Base-by-base conservation (phyloP, 2,113 vertebrate species). In the Corythornis cristatus region DNA sequence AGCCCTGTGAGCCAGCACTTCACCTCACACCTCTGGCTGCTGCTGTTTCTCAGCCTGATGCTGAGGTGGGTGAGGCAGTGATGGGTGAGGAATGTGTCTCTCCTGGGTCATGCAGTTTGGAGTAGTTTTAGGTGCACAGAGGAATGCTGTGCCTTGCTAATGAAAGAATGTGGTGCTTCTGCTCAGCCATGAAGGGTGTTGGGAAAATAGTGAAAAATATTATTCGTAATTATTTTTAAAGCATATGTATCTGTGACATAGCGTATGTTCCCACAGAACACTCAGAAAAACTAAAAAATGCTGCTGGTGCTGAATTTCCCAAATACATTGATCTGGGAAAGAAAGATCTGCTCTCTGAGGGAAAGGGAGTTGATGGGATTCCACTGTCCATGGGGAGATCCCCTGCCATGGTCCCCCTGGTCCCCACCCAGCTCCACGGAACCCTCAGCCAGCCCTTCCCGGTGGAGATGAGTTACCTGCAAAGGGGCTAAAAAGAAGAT, bases 381-480 rank as follows among this genome's bases (percentile, higher is more conserved):
- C 28, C 23, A 2, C 26, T 26, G 19, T 12, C 75, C 2, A 0
- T 8, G 7, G 17, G 42, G 42, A 6, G 45, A 6, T 53, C 12
- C 6, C 29, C 33, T 48, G 31, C 23, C 21, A 31, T 2, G 26
- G 37, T 37, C 37, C 9, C 37, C 37, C 26, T 3, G 11, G 28
- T 7, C 3, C 46, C 31, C 67, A 28, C 26, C 61, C 28, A 10
- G 46, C 46, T 46, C 46, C 48, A 50, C 22, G 11, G 46, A 19
- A 50, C 48, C 48, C 22, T 23, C 48, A 0, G 17, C 77, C 21
- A 4, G 0, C 58, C 25, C 42, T 53, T 46, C 26, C 4, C 0
- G 0, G 5, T 22, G 50, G 42, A 5, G 53, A 6, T 5, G 1
- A 8, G 20, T 15, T 3, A 0, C 22, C 1, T 8, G 5, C 42